Percentiles rank a stretch among this genome's conserved stretches.
Evolutionary conservation across 2,797 vertebrate genomes (phyloP).

Genomic region (Natrix natrix): DNA sequence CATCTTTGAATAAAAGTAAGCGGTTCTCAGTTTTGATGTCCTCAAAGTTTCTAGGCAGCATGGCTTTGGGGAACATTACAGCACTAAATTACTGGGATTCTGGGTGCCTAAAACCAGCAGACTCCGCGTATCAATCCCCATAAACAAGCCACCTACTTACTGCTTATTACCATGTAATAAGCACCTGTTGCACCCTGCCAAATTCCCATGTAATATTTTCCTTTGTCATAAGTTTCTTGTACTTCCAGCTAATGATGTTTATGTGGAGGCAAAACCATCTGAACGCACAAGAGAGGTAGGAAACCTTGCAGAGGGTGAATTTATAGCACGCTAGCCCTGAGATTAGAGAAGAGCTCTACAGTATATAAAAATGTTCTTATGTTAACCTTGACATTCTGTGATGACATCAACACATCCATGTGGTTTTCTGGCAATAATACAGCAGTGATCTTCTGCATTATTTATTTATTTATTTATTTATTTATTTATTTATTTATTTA

Average conservation of each 20-base stretch:
- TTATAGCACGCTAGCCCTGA: background rate
- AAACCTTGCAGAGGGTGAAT: background rate
- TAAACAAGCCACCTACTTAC: background rate
- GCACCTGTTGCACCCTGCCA: background rate
- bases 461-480: background rate
- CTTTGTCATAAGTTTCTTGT: background rate
- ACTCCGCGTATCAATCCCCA: too few relatives aligned
- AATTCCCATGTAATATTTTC: background rate
- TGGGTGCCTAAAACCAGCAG: background rate
- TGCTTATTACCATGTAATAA: background rate
- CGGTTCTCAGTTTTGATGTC: constrained; percentile 46
- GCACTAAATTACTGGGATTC: background rate
- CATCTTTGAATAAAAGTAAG: constrained; percentile 44
- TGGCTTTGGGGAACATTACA: background rate
- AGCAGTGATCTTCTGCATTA: background rate
- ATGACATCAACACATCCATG: background rate
- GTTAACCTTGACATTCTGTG: background rate
- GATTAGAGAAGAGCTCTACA: background rate
- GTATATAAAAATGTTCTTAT: background rate
- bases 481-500: too few relatives aligned
- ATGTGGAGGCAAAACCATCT: background rate
- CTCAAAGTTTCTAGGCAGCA: background rate
- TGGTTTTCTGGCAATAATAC: background rate
- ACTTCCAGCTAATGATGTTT: background rate
- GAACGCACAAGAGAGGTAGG: background rate